Evolutionary conservation across 2,797 vertebrate species (phyloP).

Genomic region (Uromys caudimaculatus): DNA sequence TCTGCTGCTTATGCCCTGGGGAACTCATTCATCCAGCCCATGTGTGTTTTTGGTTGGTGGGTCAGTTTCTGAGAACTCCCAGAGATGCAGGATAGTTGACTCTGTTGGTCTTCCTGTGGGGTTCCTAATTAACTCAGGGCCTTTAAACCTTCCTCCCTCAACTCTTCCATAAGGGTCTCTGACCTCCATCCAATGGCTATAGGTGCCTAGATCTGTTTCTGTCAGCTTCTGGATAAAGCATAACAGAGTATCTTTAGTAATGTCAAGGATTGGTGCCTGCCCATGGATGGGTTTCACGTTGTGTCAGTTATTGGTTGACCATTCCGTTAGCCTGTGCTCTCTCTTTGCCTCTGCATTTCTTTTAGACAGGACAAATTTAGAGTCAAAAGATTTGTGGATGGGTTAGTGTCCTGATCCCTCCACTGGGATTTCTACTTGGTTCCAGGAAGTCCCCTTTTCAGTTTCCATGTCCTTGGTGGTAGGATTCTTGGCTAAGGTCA

Average conservation of each 20-base stretch:
- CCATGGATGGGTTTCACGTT: no score
- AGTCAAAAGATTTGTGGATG: neutral
- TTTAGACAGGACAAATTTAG: neutral
- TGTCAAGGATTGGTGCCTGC: no score
- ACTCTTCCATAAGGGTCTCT: neutral
- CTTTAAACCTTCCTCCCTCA: neutral
- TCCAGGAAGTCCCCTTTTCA: neutral
- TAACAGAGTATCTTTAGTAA: neutral
- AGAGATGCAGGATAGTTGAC: neutral
- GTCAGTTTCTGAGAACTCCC: neutral
- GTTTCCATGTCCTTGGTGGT: neutral
- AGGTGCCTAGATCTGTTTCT: neutral
- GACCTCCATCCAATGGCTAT: neutral
- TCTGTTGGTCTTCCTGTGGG: neutral
- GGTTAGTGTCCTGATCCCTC: neutral
- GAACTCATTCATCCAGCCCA: no score
- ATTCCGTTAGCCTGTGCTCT: neutral
- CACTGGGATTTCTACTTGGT: neutral
- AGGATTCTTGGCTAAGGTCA: neutral
- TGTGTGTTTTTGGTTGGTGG: neutral
- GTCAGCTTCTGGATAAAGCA: neutral
- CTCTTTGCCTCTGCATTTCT: neutral
- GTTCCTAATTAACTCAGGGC: rapidly evolving
- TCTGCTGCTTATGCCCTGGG: neutral
- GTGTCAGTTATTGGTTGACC: neutral